Evolutionary conservation across 30 jellyfish, hydroid and myxozoan species (phyloP).

Genomic region (Hydractinia symbiolongicarpus): DNA sequence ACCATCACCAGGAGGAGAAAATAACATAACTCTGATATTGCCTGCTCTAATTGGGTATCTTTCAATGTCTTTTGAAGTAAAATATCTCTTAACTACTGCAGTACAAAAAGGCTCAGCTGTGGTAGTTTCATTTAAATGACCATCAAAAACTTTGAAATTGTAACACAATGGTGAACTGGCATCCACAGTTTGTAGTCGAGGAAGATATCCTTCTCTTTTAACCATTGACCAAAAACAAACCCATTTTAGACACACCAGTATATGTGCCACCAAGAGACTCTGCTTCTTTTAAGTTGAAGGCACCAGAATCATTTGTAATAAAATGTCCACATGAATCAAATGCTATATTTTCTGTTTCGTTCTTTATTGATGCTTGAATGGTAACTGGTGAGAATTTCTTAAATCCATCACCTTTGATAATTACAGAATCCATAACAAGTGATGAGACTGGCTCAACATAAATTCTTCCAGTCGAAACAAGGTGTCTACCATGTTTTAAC

Average conservation of each 20-base stretch:
- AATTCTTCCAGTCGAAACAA: constrained; percentile 13
- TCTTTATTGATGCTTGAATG: background rate
- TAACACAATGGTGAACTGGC: background rate
- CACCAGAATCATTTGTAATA: background rate
- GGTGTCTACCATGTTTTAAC: too few relatives aligned
- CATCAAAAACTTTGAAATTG: background rate
- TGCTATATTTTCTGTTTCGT: background rate
- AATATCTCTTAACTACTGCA: background rate
- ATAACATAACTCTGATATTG: constrained; percentile 46
- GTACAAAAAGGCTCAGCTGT: background rate
- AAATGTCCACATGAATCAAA: constrained; percentile 7
- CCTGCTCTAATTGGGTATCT: constrained; percentile 38
- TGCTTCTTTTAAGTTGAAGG: background rate
- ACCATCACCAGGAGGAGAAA: constrained; percentile 44
- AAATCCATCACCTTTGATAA: background rate
- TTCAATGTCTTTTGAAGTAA: constrained; percentile 25
- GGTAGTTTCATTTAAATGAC: background rate
- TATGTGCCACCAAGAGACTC: constrained; percentile 26
- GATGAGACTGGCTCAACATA: constrained; percentile 30
- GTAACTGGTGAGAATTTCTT: constrained; percentile 6
- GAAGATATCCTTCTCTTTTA: constrained; percentile 9
- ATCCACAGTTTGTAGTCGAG: background rate
- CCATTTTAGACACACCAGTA: constrained; percentile 3
- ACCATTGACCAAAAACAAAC: constrained; percentile 28
- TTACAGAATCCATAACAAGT: constrained; percentile 15